Evolutionary conservation across 2,113 vertebrate genomes (phyloP).

Genomic region (Peromyscus polionotus): DNA sequence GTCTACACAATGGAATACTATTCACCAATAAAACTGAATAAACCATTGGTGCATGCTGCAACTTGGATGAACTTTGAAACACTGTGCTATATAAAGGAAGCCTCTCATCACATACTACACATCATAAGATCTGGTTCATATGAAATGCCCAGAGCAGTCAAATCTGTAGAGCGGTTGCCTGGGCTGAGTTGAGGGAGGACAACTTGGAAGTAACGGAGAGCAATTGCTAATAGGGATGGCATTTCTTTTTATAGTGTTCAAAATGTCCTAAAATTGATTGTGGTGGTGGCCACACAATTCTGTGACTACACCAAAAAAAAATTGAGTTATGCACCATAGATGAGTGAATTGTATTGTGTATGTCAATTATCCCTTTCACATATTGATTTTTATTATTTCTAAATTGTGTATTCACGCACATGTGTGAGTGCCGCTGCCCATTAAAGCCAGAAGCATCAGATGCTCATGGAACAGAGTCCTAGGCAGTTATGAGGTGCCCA

Average conservation of each 20-base stretch:
- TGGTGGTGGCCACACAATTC: not conserved
- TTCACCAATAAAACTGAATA: not conserved
- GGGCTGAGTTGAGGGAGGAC: not conserved
- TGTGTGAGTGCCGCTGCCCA: not conserved
- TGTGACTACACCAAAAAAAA: not conserved
- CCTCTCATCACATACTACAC: not conserved
- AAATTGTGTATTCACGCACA: too few relatives aligned
- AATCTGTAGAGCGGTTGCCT: not conserved
- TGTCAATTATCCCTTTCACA: not conserved
- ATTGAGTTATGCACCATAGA: too few relatives aligned
- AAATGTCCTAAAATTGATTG: not conserved
- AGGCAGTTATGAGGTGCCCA: not conserved
- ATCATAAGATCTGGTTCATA: not conserved
- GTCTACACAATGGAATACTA: not conserved
- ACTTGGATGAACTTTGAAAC: slow-evolving; percentile 2
- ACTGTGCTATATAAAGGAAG: not conserved
- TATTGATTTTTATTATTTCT: not conserved
- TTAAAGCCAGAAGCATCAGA: not conserved
- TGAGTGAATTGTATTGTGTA: not conserved
- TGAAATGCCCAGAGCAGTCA: not conserved
- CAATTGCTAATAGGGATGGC: not conserved
- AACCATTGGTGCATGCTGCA: not conserved
- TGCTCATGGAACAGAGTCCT: not conserved
- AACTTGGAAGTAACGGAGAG: not conserved
- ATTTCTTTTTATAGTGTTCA: not conserved